Conservation (phyloP, 2,888 invertebrate species). For the Hirtodrosophila alboralis region DNA sequence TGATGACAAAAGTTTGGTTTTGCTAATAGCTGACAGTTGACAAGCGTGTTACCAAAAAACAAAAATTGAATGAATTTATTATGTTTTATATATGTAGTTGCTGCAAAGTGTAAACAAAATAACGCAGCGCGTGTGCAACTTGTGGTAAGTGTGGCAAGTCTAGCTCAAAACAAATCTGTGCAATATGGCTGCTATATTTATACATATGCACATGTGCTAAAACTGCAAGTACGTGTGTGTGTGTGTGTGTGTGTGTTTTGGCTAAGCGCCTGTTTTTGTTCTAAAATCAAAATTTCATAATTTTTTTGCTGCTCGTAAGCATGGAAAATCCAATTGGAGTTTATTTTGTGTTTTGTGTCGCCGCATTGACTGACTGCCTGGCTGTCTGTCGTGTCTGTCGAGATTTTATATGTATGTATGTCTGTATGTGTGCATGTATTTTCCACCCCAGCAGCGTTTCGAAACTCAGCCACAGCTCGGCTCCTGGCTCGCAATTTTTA, state of each 20-base stretch:
- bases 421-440: slow-evolving; percentile 36
- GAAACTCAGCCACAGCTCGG: slow-evolving; percentile 62
- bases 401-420: slow-evolving; percentile 4
- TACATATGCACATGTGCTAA: not conserved
- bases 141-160: slow-evolving; percentile 32
- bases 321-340: slow-evolving; percentile 43
- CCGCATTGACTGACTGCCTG: slow-evolving; percentile 15
- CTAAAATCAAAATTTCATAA: not conserved
- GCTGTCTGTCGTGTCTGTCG: slow-evolving; percentile 9
- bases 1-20: slow-evolving; percentile 12
- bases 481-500: slow-evolving; percentile 53
- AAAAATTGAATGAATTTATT: not conserved
- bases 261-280: slow-evolving; percentile 19
- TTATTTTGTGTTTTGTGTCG: slow-evolving; percentile 1
- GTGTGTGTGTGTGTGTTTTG: slow-evolving; percentile 1
- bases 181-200: slow-evolving; percentile 40
- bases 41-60: not conserved
- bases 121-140: not conserved
- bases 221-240: not conserved
- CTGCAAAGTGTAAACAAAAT: slow-evolving; percentile 26
- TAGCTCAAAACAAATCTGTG: slow-evolving; percentile 53
- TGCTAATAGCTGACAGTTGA: slow-evolving; percentile 18
- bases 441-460: slow-evolving; percentile 66
- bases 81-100: slow-evolving; percentile 3
- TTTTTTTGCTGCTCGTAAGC: slow-evolving; percentile 5